Evolutionary conservation across 2,113 vertebrate genomes (phyloP).

Genomic region (Microcebus ravelobensis): DNA sequence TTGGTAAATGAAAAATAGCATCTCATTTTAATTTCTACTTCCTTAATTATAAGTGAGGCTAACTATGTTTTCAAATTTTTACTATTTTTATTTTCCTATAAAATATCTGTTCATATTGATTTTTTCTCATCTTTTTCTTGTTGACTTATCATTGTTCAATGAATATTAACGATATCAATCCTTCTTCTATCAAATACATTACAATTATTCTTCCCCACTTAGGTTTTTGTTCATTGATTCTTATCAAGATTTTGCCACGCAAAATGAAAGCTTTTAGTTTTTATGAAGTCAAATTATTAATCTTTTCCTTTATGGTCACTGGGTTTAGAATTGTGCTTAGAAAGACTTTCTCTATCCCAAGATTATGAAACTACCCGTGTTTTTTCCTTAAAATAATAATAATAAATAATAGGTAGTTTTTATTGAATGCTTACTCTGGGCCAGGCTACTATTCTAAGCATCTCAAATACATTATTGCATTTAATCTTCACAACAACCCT

Average conservation of each 20-base stretch:
- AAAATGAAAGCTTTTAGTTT: constrained; percentile 61
- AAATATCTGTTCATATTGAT: constrained; percentile 38
- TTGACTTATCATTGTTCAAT: constrained; percentile 25
- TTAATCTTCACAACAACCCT: not conserved
- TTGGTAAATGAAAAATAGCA: constrained; percentile 51
- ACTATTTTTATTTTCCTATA: constrained; percentile 30
- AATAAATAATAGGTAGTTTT: not conserved
- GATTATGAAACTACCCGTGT: constrained; percentile 33
- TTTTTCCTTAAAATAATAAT: constrained; percentile 48
- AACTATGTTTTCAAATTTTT: constrained; percentile 36
- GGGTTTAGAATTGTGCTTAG: constrained; percentile 5
- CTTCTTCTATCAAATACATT: constrained; percentile 33
- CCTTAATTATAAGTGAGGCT: constrained; percentile 31
- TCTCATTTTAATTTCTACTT: constrained; percentile 56
- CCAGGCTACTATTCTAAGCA: not conserved
- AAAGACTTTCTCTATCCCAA: constrained; percentile 33
- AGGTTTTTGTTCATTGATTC: constrained; percentile 38
- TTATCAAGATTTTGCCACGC: constrained; percentile 18
- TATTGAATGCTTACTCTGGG: not conserved
- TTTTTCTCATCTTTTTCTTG: constrained; percentile 50
- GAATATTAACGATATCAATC: constrained; percentile 44
- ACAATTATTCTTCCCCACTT: constrained; percentile 26
- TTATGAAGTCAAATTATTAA: constrained; percentile 52
- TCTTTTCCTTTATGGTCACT: constrained; percentile 30
- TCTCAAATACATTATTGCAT: not conserved